phyloP scores from a whole-genome alignment of 2,888 invertebrate genomes.

The Acanthococcus lagerstroemiae region DNA sequence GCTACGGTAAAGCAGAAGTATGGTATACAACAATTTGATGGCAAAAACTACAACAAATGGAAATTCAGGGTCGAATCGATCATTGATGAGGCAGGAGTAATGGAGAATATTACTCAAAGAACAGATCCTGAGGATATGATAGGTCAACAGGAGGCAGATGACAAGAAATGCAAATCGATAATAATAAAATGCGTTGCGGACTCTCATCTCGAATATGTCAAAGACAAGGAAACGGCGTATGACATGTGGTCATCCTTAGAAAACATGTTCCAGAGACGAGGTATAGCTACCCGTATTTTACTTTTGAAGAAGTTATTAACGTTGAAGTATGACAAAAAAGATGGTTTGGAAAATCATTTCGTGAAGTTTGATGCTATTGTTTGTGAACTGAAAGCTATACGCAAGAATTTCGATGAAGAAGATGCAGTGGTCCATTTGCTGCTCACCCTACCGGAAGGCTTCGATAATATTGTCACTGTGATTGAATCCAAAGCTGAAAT shows the following conservation, averaged over 20 bases:
- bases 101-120: too few relatives aligned
- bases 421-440: not conserved
- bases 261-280: not conserved
- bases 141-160: too few relatives aligned
- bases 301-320: not conserved
- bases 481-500: not conserved
- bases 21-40: too few relatives aligned
- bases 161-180: too few relatives aligned
- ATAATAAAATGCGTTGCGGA: too few relatives aligned
- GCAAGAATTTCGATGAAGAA: not conserved
- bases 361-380: not conserved
- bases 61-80: too few relatives aligned
- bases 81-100: too few relatives aligned
- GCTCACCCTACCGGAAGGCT: not conserved
- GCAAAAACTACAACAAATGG: too few relatives aligned
- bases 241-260: slow-evolving; percentile 1
- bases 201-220: slow-evolving; percentile 10
- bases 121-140: too few relatives aligned
- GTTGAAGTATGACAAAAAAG: not conserved
- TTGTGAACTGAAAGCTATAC: not conserved
- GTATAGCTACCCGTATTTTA: not conserved
- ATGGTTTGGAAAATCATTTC: not conserved
- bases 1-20: too few relatives aligned
- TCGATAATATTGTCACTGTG: not conserved
- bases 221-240: slow-evolving; percentile 1